Percentiles rank a stretch among this genome's conserved stretches.
Conservation (phyloP, 2,888 invertebrate species). For the Synergus gifuensis region DNA sequence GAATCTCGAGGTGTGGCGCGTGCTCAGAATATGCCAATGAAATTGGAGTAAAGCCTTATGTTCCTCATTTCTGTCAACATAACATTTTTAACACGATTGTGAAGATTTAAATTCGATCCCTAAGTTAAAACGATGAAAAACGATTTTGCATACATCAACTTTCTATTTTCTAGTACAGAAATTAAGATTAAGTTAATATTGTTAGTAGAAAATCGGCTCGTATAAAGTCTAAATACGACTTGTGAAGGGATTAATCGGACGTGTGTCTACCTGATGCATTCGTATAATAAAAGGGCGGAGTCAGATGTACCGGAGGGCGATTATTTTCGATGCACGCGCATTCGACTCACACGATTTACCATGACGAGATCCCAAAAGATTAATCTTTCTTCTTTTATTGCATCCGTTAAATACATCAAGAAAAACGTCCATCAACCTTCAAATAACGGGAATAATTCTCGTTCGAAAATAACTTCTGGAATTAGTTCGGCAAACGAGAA, state of each 20-base stretch:
- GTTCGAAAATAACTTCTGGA: neutral
- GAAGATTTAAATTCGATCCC: neutral
- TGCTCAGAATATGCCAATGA: neutral
- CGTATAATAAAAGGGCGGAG: slow-evolving; percentile 18
- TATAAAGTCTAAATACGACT: neutral
- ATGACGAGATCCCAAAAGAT: slow-evolving; percentile 31
- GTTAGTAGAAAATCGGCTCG: slow-evolving; percentile 11
- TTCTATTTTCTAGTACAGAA: neutral
- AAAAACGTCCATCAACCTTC: slow-evolving; percentile 51
- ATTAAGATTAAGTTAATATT: neutral
- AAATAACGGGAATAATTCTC: slow-evolving; percentile 16
- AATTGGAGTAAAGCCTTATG: neutral
- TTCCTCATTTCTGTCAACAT: neutral
- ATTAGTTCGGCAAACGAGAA: neutral
- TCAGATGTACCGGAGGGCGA: neutral
- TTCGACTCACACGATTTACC: slow-evolving; percentile 2
- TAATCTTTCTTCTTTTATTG: slow-evolving; percentile 51
- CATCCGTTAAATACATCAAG: slow-evolving; percentile 49
- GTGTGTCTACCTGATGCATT: slow-evolving; percentile 23
- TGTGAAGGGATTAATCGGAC: slow-evolving; percentile 6
- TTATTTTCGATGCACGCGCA: slow-evolving; percentile 4
- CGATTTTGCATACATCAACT: neutral
- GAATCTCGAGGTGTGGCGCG: slow-evolving; percentile 3
- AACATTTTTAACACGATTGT: neutral
- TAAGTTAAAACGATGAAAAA: neutral